These are phyloP conservation scores for Rhadinocentrus ornatus DNA, from an alignment of 2,797 vertebrate genomes.

Conservation along the genomic window DNA sequence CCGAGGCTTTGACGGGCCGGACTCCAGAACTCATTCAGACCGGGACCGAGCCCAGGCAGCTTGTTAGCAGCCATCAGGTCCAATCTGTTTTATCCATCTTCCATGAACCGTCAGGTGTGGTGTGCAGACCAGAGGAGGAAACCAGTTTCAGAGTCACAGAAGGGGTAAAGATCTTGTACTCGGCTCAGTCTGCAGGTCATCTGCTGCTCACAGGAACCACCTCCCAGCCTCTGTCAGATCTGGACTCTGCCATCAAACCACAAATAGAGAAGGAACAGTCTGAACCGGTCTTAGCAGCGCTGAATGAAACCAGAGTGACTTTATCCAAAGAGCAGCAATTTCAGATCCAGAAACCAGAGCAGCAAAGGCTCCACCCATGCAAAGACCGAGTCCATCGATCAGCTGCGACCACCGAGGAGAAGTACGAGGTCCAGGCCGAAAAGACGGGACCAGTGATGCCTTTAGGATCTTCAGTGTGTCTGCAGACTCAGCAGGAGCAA, in stretches of 20 bases:
- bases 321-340: conserved; percentile 73
- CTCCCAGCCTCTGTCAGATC: conserved; percentile 53
- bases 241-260: conserved; percentile 56
- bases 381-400: conserved; percentile 74
- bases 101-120: conserved; percentile 61
- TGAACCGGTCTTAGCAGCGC: conserved; percentile 58
- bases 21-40: conserved; percentile 44
- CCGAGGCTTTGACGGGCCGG: conserved; percentile 47
- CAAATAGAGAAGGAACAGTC: conserved; percentile 52
- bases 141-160: conserved; percentile 76
- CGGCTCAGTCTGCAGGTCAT: conserved; percentile 70
- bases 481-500: conserved; percentile 67
- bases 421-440: conserved; percentile 72
- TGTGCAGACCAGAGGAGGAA: conserved; percentile 65
- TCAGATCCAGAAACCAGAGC: conserved; percentile 57
- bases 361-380: conserved; percentile 55
- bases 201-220: conserved; percentile 70
- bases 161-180: conserved; percentile 78
- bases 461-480: conserved; percentile 49
- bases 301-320: conserved; percentile 65
- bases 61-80: conserved; percentile 67
- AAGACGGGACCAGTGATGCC: conserved; percentile 46
- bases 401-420: conserved; percentile 78
- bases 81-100: conserved; percentile 63
- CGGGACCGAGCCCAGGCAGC: conserved; percentile 66